phyloP scores from a whole-genome alignment of 2,797 vertebrate genomes.

The Paratrypauchen microcephalus region DNA sequence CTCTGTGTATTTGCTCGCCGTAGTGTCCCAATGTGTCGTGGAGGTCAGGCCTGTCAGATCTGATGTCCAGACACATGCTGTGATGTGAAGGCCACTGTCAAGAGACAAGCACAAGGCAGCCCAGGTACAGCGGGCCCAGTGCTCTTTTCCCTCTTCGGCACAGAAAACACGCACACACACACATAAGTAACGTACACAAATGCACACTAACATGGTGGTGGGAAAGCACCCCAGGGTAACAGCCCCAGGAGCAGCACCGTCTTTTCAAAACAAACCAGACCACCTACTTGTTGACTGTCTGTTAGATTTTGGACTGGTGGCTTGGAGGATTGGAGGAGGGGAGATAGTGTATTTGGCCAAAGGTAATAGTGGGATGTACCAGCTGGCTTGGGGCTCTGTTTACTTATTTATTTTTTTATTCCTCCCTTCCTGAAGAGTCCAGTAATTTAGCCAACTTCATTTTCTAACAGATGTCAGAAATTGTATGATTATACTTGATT shows the following conservation, averaged over 20 bases:
- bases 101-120: conserved; percentile 78
- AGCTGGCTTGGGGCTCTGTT: not conserved
- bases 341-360: not conserved
- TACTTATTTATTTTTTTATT: no score
- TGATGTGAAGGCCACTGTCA: conserved; percentile 87
- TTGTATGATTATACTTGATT: no score
- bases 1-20: conserved; percentile 53
- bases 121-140: conserved; percentile 81
- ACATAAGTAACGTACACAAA: conserved; percentile 11
- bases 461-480: no score
- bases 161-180: conserved; percentile 39
- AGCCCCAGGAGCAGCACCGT: conserved; percentile 39
- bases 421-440: no score
- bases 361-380: not conserved
- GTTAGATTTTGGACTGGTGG: conserved; percentile 25
- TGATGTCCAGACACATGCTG: conserved; percentile 77
- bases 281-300: conserved; percentile 49
- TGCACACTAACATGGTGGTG: conserved; percentile 52
- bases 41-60: conserved; percentile 85
- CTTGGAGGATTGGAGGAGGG: not conserved
- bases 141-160: conserved; percentile 61
- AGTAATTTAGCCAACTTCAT: no score
- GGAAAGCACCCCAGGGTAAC: conserved; percentile 48
- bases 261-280: conserved; percentile 58
- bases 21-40: conserved; percentile 72